Evolutionary conservation across 2,888 invertebrate genomes (phyloP).

Genomic region (Therioaphis trifolii): DNA sequence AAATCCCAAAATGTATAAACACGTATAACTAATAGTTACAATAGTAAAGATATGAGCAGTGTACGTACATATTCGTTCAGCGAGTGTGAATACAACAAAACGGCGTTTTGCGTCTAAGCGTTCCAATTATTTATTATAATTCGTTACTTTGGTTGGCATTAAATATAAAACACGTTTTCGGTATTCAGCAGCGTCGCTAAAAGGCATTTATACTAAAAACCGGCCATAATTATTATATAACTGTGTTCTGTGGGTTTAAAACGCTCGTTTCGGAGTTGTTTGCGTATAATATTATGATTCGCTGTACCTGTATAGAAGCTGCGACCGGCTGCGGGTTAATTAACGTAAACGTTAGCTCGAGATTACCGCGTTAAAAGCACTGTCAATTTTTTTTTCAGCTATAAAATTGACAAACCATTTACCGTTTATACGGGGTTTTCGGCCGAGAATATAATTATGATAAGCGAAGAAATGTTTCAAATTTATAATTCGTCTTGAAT

Average conservation of each 20-base stretch:
- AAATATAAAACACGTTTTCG: conserved; percentile 21
- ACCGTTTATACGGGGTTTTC: neutral
- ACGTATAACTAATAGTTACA: too few relatives aligned
- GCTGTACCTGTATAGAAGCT: neutral
- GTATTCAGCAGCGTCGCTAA: neutral
- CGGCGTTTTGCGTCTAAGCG: neutral
- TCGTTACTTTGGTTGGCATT: conserved; percentile 23
- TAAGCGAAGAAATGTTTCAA: neutral
- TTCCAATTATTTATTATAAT: neutral
- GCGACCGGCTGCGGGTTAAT: neutral
- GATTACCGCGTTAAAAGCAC: neutral
- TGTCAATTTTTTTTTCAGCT: neutral
- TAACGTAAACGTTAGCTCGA: neutral
- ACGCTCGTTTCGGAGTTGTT: neutral
- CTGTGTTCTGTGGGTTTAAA: neutral
- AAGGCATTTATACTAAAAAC: conserved; percentile 18
- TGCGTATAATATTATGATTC: neutral
- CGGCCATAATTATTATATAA: neutral
- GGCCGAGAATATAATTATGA: neutral
- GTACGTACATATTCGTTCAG: too few relatives aligned
- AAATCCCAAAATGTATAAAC: too few relatives aligned
- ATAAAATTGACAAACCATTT: neutral
- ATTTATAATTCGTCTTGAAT: neutral
- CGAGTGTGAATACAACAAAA: neutral
- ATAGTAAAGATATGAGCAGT: too few relatives aligned